Conservation (phyloP, 2,113 vertebrate species). For the Tragelaphus scriptus region DNA sequence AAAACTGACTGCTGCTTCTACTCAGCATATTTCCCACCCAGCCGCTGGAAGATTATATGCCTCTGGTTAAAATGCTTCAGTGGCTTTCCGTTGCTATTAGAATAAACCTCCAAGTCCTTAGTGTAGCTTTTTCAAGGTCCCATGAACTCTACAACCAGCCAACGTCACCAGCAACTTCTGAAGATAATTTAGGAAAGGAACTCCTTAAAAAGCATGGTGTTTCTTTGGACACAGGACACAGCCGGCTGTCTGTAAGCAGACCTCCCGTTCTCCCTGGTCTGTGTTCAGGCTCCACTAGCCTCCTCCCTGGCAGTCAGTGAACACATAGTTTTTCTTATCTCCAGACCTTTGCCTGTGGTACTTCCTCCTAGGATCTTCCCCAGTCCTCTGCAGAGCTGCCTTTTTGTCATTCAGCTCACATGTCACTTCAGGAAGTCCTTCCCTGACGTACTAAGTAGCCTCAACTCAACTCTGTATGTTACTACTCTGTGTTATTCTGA, state of each 20-base stretch:
- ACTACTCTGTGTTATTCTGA: background rate
- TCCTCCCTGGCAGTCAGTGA: background rate
- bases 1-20: background rate
- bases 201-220: fast-evolving
- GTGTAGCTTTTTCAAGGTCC: background rate
- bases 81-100: background rate
- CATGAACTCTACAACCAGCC: background rate
- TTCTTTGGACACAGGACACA: background rate
- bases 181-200: background rate
- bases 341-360: background rate
- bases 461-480: background rate
- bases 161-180: background rate
- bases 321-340: background rate
- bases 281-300: background rate
- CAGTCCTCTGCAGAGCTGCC: background rate
- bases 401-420: background rate
- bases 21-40: background rate
- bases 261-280: background rate
- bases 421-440: background rate
- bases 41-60: background rate
- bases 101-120: background rate
- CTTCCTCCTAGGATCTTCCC: background rate
- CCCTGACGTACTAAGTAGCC: background rate
- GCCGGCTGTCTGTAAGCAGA: background rate
- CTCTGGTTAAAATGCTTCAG: background rate